Evolutionary conservation across 2,797 vertebrate genomes (phyloP).

Genomic region (Threskiornis aethiopicus): DNA sequence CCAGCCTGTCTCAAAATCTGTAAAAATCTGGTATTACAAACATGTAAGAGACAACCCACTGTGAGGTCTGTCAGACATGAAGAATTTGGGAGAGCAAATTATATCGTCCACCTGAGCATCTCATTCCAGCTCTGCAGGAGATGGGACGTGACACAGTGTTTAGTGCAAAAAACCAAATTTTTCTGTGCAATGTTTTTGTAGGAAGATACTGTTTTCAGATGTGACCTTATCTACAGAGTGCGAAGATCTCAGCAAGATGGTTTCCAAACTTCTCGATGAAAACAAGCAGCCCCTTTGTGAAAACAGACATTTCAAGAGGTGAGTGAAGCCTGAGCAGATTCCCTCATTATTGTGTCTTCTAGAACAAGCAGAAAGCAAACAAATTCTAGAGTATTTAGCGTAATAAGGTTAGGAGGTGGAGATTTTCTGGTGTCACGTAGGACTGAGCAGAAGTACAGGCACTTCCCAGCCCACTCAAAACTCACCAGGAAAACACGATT

Average conservation of each 20-base stretch:
- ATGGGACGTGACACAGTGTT: not conserved
- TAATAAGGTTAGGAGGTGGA: not conserved
- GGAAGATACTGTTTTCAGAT: not conserved
- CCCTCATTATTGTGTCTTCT: not conserved
- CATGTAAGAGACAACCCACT: not conserved
- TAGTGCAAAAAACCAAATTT: not conserved
- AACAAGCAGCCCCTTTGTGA: not conserved
- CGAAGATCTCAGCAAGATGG: not conserved
- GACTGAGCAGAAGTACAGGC: not conserved
- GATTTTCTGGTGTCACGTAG: rapidly evolving
- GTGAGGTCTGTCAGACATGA: not conserved
- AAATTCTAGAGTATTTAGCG: not conserved
- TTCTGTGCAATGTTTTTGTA: not conserved
- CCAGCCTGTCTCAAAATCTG: not conserved
- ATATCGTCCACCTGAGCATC: not conserved
- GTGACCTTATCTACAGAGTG: not conserved
- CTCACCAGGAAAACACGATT: not conserved
- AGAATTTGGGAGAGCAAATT: not conserved
- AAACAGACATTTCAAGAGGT: not conserved
- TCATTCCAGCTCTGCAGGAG: not conserved
- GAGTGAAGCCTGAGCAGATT: not conserved
- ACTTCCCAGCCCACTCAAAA: not conserved
- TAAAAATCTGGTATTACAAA: not conserved
- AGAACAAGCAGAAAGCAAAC: not conserved
- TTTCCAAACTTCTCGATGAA: not conserved